These are phyloP conservation scores for Steatornis caripensis DNA, from an alignment of 2,113 vertebrate genomes.

Conservation along the genomic window DNA sequence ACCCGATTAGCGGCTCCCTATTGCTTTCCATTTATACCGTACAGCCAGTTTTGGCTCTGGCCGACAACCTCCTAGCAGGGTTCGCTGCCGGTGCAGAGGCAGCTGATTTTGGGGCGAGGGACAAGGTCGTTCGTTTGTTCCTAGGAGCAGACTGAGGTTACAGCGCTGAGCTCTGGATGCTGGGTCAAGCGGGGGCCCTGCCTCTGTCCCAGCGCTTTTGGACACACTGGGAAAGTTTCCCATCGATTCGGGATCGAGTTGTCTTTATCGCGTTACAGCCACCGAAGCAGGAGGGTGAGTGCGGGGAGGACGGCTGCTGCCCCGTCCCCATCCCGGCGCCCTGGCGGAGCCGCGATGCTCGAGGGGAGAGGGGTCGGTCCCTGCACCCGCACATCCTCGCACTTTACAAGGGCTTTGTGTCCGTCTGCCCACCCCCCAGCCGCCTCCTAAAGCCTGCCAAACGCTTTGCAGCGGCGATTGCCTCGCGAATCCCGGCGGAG, in stretches of 20 bases:
- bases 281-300: background rate
- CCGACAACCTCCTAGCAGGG: background rate
- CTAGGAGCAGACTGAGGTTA: background rate
- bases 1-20: background rate
- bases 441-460: accelerated
- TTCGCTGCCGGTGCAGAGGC: background rate
- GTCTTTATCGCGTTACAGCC: background rate
- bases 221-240: background rate
- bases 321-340: background rate
- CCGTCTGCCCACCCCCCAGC: accelerated
- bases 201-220: background rate
- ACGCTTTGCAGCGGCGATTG: accelerated
- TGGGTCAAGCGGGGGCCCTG: accelerated
- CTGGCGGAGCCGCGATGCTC: background rate
- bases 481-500: accelerated
- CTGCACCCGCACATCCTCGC: accelerated
- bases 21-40: background rate
- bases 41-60: background rate
- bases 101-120: background rate
- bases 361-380: background rate
- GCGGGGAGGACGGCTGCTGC: background rate
- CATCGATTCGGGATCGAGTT: background rate
- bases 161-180: background rate
- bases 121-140: background rate
- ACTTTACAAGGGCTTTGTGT: background rate